These are phyloP conservation scores for Riparia riparia DNA, from an alignment of 2,113 vertebrate species.

Conservation along the genomic window DNA sequence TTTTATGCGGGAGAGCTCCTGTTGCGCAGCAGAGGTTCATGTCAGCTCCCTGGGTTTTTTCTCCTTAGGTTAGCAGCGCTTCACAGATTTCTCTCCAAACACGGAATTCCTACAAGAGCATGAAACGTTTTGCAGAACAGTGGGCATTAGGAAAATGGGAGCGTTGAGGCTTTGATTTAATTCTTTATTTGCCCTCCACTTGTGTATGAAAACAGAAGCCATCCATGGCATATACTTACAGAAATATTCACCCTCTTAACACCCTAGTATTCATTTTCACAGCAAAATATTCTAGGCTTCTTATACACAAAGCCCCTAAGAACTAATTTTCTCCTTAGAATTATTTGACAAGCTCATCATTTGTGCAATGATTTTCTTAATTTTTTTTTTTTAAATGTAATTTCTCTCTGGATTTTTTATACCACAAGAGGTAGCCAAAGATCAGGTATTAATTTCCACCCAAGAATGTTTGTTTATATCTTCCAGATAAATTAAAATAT, in stretches of 20 bases:
- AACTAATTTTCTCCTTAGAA: background rate
- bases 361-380: background rate
- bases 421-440: constrained; percentile 61
- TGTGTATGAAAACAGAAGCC: background rate
- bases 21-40: background rate
- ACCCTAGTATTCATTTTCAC: background rate
- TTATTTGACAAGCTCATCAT: background rate
- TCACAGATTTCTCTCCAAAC: background rate
- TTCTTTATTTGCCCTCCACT: background rate
- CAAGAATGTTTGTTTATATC: constrained; percentile 43
- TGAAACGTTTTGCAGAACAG: background rate
- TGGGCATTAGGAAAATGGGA: background rate
- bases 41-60: background rate
- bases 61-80: background rate
- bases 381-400: background rate
- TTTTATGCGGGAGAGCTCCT: constrained; percentile 19
- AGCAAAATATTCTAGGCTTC: background rate
- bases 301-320: background rate
- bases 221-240: background rate
- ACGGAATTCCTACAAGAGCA: background rate
- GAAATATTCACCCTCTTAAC: background rate
- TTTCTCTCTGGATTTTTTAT: constrained; percentile 37
- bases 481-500: constrained; percentile 54
- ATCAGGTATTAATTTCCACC: constrained; percentile 53
- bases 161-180: background rate